phyloP scores from a whole-genome alignment of 2,888 invertebrate species.

The Hanleya hanleyi region DNA sequence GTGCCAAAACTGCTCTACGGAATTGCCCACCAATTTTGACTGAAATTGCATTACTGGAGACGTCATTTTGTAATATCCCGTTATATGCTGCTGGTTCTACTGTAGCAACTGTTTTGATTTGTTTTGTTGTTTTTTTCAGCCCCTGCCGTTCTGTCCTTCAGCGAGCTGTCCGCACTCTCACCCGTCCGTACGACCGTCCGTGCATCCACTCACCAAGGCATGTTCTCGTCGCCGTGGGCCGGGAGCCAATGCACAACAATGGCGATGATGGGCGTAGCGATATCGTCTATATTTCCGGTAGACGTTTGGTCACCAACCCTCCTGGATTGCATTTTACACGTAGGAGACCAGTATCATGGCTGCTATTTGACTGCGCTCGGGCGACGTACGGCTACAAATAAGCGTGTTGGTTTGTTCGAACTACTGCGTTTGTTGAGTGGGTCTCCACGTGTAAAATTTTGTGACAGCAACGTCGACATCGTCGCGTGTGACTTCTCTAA shows the following conservation, averaged over 20 bases:
- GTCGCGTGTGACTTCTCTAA: neutral
- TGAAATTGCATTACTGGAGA: no score
- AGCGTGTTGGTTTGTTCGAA: neutral
- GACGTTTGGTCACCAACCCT: neutral
- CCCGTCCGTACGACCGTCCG: no score
- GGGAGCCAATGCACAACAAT: neutral
- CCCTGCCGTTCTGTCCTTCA: no score
- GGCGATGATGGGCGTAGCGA: neutral
- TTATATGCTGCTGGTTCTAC: no score
- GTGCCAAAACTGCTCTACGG: no score
- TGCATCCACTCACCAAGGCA: neutral
- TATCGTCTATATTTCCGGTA: neutral
- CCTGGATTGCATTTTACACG: neutral
- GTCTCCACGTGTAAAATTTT: no score
- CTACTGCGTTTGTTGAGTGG: neutral
- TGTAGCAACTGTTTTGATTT: no score
- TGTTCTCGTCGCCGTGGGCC: neutral
- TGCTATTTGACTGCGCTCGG: neutral
- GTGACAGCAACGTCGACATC: neutral
- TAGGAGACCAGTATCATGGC: neutral
- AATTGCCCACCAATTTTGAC: no score
- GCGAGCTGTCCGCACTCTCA: no score
- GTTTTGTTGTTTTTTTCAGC: no score
- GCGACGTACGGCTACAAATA: neutral
- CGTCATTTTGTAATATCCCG: no score